Percentiles rank a stretch among this genome's conserved stretches.
phyloP scores from a whole-genome alignment of 2,797 vertebrate species.

The Notoglanidium macrostoma region DNA sequence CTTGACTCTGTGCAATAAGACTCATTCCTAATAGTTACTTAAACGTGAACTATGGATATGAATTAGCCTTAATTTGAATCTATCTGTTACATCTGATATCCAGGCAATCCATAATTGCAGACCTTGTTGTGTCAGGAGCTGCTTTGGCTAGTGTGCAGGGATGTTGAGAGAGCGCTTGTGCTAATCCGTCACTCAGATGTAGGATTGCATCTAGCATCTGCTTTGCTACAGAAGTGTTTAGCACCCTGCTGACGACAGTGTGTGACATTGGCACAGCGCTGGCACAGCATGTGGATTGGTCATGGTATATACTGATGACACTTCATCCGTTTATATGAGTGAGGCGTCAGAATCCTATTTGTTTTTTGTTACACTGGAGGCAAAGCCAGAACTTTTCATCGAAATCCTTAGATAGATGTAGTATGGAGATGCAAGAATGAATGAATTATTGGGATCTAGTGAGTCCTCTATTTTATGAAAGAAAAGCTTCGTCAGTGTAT shows the following conservation, averaged over 20 bases:
- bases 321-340: neutral
- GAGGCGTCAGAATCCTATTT: neutral
- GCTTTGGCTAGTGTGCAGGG: conserved; percentile 26
- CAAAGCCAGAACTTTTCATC: neutral
- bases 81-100: conserved; percentile 25
- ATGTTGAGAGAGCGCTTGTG: conserved; percentile 10
- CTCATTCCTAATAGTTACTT: neutral
- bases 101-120: conserved; percentile 39
- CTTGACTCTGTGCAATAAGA: neutral
- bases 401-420: too few relatives aligned
- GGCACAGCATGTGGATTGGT: conserved; percentile 8
- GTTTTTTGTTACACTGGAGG: neutral
- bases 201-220: conserved; percentile 33
- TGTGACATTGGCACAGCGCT: neutral
- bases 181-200: conserved; percentile 34
- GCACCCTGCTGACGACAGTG: conserved; percentile 6
- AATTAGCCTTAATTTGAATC: conserved; percentile 11
- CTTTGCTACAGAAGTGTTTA: conserved; percentile 24
- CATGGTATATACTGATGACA: conserved; percentile 2
- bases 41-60: neutral
- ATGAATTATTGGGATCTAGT: neutral
- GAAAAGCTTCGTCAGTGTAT: neutral
- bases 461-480: neutral
- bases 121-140: conserved; percentile 17
- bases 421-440: neutral